Base-by-base conservation (phyloP, 2,888 invertebrate species). In the Sesamia inferens region DNA sequence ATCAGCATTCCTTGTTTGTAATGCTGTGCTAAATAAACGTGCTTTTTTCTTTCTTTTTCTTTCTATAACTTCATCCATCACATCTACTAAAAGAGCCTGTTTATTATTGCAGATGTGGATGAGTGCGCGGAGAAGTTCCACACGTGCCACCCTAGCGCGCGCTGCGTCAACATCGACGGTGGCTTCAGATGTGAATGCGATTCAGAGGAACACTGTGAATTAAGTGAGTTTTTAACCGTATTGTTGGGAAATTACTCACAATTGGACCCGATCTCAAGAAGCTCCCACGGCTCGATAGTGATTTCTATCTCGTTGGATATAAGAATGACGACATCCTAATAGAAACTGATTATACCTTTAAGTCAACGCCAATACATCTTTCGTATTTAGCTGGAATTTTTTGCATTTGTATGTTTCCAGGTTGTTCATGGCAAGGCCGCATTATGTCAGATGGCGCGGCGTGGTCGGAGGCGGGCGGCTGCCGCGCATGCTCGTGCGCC, bases 141-240 rank as follows among this genome's bases (percentile, higher is more conserved):
- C 94, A 98, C 98, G 78, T 99, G 99, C 92, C 98, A 98, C 91
- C 96, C 97, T 63, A 97, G 97, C 86, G 97, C 98, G 85, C 97
- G 97, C 85, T 99, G 99, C 94, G 96, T 97, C 85, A 99, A 99
- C 93, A 97, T 97, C 13, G 97, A 98, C 65, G 99, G 99, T 66
- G 97, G 98, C 71, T 99, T 98, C 94, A 95, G 97, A 87, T 99
- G 99, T 93, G 96, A 97, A 88, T 99, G 98, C 93, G 96, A 97
- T 68, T 92, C 93, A 54, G 92, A 96, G 48, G 93, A 96, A 74
- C 96, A 97, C 79, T 98, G 98, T 92, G 97, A 97, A 92, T 95
- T 97, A 85, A 97, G 97, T 97, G 87, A 95, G 97, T 39, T 39
- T 65, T n/a, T 24, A 19, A 11, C 11, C 16, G 7, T 11, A 16